A percentile compares a stretch with the other conserved stretches of the same genome.
Evolutionary conservation across 2,113 vertebrate genomes (phyloP).

Genomic region (Brachirus orientalis): DNA sequence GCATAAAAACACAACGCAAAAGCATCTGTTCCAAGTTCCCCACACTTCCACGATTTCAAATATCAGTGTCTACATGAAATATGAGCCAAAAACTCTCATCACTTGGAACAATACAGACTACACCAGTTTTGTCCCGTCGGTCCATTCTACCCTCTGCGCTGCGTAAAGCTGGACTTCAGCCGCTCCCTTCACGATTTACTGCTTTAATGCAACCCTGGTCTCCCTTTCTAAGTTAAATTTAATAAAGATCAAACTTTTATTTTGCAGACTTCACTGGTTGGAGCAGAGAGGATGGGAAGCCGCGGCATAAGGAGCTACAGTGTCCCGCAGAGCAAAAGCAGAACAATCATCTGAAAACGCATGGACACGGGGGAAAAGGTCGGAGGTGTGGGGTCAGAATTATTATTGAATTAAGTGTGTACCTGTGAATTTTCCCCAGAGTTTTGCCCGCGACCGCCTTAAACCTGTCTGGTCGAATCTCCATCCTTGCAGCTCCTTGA

Average conservation of each 20-base stretch:
- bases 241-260: conserved; percentile 32
- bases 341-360: background rate
- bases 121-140: background rate
- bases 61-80: background rate
- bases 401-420: conserved; percentile 17
- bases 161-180: conserved; percentile 6
- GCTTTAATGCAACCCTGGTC: background rate
- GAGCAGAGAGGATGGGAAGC: conserved; percentile 1
- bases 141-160: background rate
- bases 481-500: conserved; percentile 81
- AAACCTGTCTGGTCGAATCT: conserved; percentile 85
- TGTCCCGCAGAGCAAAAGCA: background rate
- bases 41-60: conserved; percentile 8
- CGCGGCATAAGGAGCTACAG: background rate
- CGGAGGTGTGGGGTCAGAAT: background rate
- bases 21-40: background rate
- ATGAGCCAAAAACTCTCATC: background rate
- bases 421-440: conserved; percentile 85
- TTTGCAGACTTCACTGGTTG: background rate
- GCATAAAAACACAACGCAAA: background rate
- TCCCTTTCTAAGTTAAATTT: background rate
- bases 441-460: conserved; percentile 82
- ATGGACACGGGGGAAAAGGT: conserved; percentile 14
- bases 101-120: too few relatives aligned
- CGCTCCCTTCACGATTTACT: background rate